These are phyloP conservation scores for Himalopsyche tibetana DNA, from an alignment of 2,888 invertebrate genomes.

Conservation along the genomic window DNA sequence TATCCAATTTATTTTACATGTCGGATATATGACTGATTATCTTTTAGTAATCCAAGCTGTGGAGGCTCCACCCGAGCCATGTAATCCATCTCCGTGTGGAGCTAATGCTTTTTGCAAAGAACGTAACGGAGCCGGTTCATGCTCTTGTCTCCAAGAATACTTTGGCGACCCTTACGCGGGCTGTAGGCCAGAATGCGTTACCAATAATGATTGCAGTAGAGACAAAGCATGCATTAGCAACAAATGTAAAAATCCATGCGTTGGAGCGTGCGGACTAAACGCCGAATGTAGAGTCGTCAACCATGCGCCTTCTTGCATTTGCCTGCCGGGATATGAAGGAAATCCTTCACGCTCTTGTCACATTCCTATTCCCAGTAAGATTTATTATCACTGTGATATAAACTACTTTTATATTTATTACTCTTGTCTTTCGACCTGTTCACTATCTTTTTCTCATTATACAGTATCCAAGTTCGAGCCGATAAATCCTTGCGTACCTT, in stretches of 20 bases:
- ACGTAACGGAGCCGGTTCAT: constrained; percentile 88
- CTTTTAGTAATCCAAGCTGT: constrained; percentile 77
- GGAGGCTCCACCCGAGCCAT: constrained; percentile 84
- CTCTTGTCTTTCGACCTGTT: constrained; percentile 11
- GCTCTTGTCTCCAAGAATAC: constrained; percentile 88
- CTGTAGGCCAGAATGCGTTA: constrained; percentile 90
- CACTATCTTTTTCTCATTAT: constrained; percentile 67
- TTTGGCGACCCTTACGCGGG: constrained; percentile 92
- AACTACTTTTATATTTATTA: constrained; percentile 8
- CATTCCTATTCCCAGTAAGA: constrained; percentile 66
- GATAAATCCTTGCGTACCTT: constrained; percentile 82
- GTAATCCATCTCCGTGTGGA: constrained; percentile 92
- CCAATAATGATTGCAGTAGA: constrained; percentile 87
- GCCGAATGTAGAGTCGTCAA: constrained; percentile 88
- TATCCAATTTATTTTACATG: background rate
- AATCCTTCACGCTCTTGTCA: constrained; percentile 82
- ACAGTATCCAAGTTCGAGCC: constrained; percentile 73
- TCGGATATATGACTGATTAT: background rate
- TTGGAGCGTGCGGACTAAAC: constrained; percentile 87
- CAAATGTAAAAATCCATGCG: constrained; percentile 90
- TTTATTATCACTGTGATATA: constrained; percentile 48
- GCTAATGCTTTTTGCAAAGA: constrained; percentile 90
- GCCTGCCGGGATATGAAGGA: constrained; percentile 86
- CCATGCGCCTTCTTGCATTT: constrained; percentile 89
- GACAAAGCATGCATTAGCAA: constrained; percentile 89